These are phyloP conservation scores for Nannoperca obscura DNA, from an alignment of 2,797 vertebrate genomes.

Conservation along the genomic window DNA sequence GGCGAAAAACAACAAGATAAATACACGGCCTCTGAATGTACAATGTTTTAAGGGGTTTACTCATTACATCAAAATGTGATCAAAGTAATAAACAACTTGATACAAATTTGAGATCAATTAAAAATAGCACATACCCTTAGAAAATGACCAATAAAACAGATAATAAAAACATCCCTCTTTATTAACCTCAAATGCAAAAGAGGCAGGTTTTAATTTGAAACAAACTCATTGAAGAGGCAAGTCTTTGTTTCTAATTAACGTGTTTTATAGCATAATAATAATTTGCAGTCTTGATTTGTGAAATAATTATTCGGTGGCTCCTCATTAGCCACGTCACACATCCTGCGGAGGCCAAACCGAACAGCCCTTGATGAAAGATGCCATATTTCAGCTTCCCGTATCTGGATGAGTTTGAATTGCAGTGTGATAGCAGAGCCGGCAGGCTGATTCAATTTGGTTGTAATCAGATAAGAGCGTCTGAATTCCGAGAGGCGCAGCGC, in stretches of 20 bases:
- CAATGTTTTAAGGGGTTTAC: neutral
- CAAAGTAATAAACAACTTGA: neutral
- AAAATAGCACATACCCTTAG: neutral
- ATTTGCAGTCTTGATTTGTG: neutral
- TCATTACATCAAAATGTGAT: neutral
- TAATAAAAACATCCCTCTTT: neutral
- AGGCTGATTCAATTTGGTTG: conserved; percentile 63
- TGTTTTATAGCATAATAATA: neutral
- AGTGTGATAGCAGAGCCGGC: conserved; percentile 31
- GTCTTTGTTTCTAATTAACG: neutral
- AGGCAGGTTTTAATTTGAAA: neutral
- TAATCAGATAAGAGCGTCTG: conserved; percentile 68
- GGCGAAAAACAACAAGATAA: neutral
- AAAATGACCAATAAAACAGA: neutral
- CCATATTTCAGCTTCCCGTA: conserved; percentile 33
- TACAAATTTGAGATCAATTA: neutral
- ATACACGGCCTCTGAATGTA: neutral
- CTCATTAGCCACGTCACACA: conserved; percentile 14
- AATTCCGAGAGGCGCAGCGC: conserved; percentile 37
- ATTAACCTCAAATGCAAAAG: neutral
- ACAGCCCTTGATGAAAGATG: conserved; percentile 26
- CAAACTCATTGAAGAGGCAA: neutral
- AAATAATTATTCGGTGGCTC: conserved; percentile 11
- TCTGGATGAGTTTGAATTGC: conserved; percentile 42
- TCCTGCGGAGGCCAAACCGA: conserved; percentile 20